These are phyloP conservation scores for Cantharis flavilabris DNA, from an alignment of 2,888 invertebrate species.

Conservation along the genomic window DNA sequence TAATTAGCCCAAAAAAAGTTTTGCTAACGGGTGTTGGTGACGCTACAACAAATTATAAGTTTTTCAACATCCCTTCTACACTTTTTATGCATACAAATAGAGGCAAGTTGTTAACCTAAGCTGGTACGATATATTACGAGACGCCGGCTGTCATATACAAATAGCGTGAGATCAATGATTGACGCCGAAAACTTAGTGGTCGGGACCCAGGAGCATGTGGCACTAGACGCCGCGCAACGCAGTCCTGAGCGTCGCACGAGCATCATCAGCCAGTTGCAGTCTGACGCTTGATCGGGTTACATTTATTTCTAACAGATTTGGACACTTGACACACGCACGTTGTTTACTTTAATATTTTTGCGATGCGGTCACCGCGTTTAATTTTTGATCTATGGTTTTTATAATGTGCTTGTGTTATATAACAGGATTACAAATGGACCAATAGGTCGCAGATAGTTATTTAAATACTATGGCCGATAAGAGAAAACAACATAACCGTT, in stretches of 20 bases:
- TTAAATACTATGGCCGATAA: slow-evolving; percentile 39
- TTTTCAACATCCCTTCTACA: slow-evolving; percentile 26
- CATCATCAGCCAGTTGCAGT: slow-evolving; percentile 50
- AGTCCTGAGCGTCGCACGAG: slow-evolving; percentile 43
- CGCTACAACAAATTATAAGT: slow-evolving; percentile 29
- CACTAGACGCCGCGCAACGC: slow-evolving; percentile 46
- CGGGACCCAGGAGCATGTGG: slow-evolving; percentile 45
- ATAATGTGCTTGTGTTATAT: slow-evolving; percentile 16
- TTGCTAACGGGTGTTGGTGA: slow-evolving; percentile 26
- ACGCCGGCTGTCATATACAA: slow-evolving; percentile 47
- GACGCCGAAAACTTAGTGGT: slow-evolving; percentile 42
- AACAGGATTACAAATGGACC: slow-evolving; percentile 25
- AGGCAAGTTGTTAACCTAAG: slow-evolving; percentile 37
- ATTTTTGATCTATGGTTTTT: slow-evolving; percentile 11
- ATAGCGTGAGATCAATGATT: slow-evolving; percentile 50
- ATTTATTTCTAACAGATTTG: slow-evolving; percentile 27
- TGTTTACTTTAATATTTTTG: slow-evolving; percentile 26
- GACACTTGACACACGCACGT: slow-evolving; percentile 21
- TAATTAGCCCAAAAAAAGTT: slow-evolving; percentile 13
- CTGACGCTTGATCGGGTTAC: slow-evolving; percentile 41
- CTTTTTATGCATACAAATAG: slow-evolving; percentile 38
- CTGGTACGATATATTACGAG: slow-evolving; percentile 37
- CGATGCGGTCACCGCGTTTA: slow-evolving; percentile 33
- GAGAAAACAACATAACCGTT: slow-evolving; percentile 52
- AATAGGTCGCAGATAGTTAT: slow-evolving; percentile 12